Evolutionary conservation across 2,113 vertebrate genomes (phyloP).

Genomic region (Corythaeola cristata): DNA sequence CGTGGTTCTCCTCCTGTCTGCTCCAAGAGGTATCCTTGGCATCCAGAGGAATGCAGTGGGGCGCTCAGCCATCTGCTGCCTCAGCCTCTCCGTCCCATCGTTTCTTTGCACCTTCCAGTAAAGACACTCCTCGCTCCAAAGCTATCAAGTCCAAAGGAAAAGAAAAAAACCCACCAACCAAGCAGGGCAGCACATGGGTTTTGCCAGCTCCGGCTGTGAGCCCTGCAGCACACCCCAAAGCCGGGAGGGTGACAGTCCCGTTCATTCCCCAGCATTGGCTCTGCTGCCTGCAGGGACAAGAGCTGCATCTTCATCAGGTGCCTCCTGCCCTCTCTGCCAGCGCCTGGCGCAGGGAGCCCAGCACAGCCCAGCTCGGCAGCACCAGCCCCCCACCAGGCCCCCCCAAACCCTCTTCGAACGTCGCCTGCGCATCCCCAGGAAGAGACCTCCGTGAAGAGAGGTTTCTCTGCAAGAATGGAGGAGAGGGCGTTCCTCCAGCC

Average conservation of each 20-base stretch:
- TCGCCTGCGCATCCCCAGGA: not conserved
- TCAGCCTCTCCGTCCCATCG: fast-evolving
- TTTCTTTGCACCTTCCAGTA: fast-evolving
- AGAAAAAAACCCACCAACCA: not conserved
- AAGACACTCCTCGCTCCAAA: fast-evolving
- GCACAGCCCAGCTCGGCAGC: not conserved
- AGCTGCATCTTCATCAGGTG: too few relatives aligned
- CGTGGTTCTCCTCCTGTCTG: fast-evolving
- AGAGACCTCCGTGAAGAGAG: fast-evolving
- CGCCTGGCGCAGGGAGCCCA: not conserved
- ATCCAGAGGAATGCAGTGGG: too few relatives aligned
- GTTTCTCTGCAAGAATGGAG: not conserved
- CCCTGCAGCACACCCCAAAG: not conserved
- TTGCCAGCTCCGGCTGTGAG: fast-evolving
- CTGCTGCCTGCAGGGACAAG: fast-evolving
- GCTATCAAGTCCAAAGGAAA: not conserved
- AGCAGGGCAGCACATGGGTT: not conserved
- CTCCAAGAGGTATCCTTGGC: not conserved
- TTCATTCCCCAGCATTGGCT: too few relatives aligned
- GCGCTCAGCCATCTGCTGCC: fast-evolving
- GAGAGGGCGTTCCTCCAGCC: not conserved
- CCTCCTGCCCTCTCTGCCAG: not conserved
- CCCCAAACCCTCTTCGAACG: not conserved
- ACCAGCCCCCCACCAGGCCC: not conserved
- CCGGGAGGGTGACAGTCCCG: not conserved